Evolutionary conservation across 2,888 invertebrate species (phyloP).

Genomic region (Euplexia lucipara): DNA sequence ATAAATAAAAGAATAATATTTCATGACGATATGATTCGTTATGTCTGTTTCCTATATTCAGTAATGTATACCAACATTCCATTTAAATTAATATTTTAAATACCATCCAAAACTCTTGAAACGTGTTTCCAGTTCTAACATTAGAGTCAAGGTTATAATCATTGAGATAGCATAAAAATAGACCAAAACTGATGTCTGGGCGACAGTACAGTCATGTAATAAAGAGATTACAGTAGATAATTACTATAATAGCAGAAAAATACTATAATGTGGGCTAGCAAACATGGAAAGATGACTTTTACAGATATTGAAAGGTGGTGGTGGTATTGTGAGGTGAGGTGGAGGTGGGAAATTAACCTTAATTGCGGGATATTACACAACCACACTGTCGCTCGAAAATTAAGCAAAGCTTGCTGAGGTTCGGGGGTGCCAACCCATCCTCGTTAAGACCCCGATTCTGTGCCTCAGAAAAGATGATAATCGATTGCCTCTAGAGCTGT

Average conservation of each 20-base stretch:
- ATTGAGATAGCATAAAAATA: conserved; percentile 38
- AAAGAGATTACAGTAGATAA: not conserved
- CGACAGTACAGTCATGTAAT: not conserved
- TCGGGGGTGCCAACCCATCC: too few species aligned
- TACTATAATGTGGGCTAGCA: not conserved
- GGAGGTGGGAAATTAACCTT: too few species aligned
- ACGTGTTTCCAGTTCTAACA: conserved; percentile 17
- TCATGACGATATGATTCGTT: too few species aligned
- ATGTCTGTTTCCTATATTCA: not conserved
- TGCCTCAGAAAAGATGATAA: too few species aligned
- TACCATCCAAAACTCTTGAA: not conserved
- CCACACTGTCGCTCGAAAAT: too few species aligned
- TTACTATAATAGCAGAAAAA: conserved; percentile 4
- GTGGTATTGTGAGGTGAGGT: too few species aligned
- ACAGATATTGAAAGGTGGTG: not conserved
- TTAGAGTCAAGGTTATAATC: conserved; percentile 31
- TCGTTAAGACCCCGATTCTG: too few species aligned
- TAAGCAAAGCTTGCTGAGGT: too few species aligned
- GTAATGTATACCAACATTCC: not conserved
- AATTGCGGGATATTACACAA: too few species aligned
- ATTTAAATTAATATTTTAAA: not conserved
- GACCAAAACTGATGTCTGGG: conserved; percentile 5
- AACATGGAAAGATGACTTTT: conserved; percentile 2
- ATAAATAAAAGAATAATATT: too few species aligned
- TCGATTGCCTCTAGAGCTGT: too few species aligned